phyloP scores from a whole-genome alignment of 2,797 vertebrate species.

The Potorous gilbertii region DNA sequence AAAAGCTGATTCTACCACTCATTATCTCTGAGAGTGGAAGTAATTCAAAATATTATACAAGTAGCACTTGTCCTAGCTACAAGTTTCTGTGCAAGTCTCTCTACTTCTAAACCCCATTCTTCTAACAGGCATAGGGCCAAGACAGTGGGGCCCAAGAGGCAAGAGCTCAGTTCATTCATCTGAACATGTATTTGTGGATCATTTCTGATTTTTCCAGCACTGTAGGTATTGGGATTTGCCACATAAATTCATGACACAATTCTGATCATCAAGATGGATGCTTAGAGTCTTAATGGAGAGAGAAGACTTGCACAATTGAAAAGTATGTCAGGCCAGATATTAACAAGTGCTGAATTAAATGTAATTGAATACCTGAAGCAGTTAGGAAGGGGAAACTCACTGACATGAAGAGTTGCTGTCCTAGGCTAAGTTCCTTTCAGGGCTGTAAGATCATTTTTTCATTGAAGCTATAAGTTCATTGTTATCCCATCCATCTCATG shows the following conservation, averaged over 20 bases:
- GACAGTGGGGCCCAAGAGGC: not conserved
- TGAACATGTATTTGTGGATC: not conserved
- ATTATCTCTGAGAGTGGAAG: not conserved
- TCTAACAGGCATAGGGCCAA: slow-evolving; percentile 59
- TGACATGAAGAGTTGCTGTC: not conserved
- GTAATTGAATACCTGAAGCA: not conserved
- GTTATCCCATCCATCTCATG: not conserved
- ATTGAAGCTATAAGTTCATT: not conserved
- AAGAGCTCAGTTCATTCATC: not conserved
- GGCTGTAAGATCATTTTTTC: not conserved
- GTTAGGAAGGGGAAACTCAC: not conserved
- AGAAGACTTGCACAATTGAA: not conserved
- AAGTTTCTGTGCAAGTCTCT: slow-evolving; percentile 12
- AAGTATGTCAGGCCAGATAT: not conserved
- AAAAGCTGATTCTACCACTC: slow-evolving; percentile 37
- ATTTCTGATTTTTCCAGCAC: not conserved
- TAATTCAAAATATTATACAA: not conserved
- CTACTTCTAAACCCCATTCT: slow-evolving; percentile 32
- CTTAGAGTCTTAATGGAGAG: slow-evolving; percentile 28
- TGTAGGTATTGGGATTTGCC: not conserved
- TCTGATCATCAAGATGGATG: slow-evolving; percentile 40
- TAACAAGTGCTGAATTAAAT: not conserved
- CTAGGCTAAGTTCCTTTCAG: not conserved
- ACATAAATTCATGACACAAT: not conserved
- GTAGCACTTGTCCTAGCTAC: slow-evolving; percentile 23